Conservation (phyloP, 2,113 vertebrate genomes). For the Protobothrops flavoviridis region DNA sequence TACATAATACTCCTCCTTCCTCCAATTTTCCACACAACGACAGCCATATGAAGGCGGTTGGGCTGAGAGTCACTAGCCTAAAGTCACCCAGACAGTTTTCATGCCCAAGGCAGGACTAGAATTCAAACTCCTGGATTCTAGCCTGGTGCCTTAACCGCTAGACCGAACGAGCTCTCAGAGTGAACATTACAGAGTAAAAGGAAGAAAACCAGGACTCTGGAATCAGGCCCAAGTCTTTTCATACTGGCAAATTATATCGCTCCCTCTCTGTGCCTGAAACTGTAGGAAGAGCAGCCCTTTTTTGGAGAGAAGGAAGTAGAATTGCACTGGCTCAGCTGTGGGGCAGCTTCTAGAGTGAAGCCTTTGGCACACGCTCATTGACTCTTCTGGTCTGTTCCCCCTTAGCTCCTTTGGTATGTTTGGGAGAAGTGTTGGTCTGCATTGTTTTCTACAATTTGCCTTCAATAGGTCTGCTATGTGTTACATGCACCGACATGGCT, state of each 20-base stretch:
- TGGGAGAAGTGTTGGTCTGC: background rate
- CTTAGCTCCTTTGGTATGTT: background rate
- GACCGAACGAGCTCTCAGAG: background rate
- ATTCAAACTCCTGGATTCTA: background rate
- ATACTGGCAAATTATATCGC: background rate
- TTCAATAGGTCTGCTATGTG: conserved; percentile 81
- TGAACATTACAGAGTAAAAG: background rate
- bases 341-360: background rate
- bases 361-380: background rate
- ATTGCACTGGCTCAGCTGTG: background rate
- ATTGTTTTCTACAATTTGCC: background rate
- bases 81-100: background rate
- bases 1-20: background rate
- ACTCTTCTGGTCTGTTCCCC: background rate
- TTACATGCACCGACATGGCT: conserved; percentile 93
- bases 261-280: background rate
- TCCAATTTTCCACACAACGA: background rate
- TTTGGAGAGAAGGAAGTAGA: background rate
- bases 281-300: background rate
- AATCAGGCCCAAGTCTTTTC: background rate
- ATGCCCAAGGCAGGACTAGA: background rate
- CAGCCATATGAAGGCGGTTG: background rate
- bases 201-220: background rate
- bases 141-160: background rate
- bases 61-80: background rate